A percentile compares a stretch with the other conserved stretches of the same genome.
Evolutionary conservation across 2,888 invertebrate species (phyloP).

Genomic region (Mycalesis mineus): DNA sequence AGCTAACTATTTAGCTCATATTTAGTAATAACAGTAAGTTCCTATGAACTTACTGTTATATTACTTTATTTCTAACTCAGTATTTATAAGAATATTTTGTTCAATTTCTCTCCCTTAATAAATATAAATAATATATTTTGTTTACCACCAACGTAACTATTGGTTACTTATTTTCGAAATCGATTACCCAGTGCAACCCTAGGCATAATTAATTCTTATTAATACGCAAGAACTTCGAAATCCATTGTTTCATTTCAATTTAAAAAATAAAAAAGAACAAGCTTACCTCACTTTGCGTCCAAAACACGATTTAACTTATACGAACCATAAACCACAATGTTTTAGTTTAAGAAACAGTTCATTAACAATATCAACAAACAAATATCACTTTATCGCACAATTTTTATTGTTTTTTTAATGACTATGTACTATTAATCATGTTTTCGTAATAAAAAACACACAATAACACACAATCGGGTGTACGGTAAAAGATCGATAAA

Average conservation of each 20-base stretch:
- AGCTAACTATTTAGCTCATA: too few species aligned
- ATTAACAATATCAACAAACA: not conserved
- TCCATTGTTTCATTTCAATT: not conserved
- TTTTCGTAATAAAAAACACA: constrained; percentile 53
- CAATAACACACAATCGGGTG: constrained; percentile 51
- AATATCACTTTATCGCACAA: constrained; percentile 44
- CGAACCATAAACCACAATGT: constrained; percentile 11
- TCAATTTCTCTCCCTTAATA: too few species aligned
- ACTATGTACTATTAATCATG: constrained; percentile 50
- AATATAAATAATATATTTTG: constrained; percentile 1
- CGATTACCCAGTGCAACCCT: not conserved
- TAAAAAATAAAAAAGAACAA: not conserved
- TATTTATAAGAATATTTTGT: too few species aligned
- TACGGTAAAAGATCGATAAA: constrained; percentile 47
- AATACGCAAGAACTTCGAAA: not conserved
- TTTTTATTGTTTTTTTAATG: constrained; percentile 30
- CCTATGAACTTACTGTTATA: too few species aligned
- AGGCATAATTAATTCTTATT: not conserved
- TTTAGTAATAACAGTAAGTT: too few species aligned
- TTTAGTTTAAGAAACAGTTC: not conserved
- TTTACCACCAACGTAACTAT: constrained; percentile 20
- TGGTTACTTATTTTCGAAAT: constrained; percentile 17
- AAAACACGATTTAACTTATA: constrained; percentile 17
- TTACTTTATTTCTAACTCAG: too few species aligned
- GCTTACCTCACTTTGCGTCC: constrained; percentile 20